Evolutionary conservation across 2,888 invertebrate genomes (phyloP).

Genomic region (Anagyrus pseudococci): DNA sequence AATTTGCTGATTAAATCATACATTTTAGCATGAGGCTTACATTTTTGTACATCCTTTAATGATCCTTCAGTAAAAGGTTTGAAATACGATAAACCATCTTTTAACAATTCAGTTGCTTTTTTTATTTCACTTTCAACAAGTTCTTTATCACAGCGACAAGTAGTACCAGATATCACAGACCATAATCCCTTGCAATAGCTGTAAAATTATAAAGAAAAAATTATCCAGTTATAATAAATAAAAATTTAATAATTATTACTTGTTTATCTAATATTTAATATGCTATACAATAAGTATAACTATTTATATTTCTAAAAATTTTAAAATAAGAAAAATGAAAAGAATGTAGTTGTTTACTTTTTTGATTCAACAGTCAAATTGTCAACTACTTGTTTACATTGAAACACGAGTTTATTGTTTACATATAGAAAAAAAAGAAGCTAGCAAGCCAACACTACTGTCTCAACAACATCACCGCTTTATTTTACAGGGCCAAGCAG

Average conservation of each 20-base stretch:
- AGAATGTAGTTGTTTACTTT: too few relatives aligned
- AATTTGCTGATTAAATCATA: constrained; percentile 57
- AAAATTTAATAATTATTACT: background rate
- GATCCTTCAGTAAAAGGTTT: constrained; percentile 54
- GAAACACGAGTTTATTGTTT: too few relatives aligned
- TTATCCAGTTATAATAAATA: background rate
- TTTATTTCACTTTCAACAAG: constrained; percentile 58
- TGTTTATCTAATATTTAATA: too few relatives aligned
- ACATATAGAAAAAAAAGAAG: too few relatives aligned
- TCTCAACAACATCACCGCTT: too few relatives aligned
- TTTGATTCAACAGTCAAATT: too few relatives aligned
- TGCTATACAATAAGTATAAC: too few relatives aligned
- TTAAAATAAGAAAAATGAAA: too few relatives aligned
- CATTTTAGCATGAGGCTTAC: constrained; percentile 54
- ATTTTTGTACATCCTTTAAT: constrained; percentile 50
- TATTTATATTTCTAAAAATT: too few relatives aligned
- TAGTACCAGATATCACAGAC: constrained; percentile 60
- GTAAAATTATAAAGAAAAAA: constrained; percentile 9
- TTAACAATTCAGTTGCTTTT: constrained; percentile 52
- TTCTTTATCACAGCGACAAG: constrained; percentile 57
- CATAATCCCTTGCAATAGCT: constrained; percentile 59
- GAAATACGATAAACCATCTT: constrained; percentile 55
- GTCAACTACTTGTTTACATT: too few relatives aligned
- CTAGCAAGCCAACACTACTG: too few relatives aligned
- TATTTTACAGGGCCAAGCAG: too few relatives aligned